Evolutionary conservation across 2,888 invertebrate species (phyloP), one percentile per base, ranked within the genome.

Genomic region (Harpalus rufipes): DNA sequence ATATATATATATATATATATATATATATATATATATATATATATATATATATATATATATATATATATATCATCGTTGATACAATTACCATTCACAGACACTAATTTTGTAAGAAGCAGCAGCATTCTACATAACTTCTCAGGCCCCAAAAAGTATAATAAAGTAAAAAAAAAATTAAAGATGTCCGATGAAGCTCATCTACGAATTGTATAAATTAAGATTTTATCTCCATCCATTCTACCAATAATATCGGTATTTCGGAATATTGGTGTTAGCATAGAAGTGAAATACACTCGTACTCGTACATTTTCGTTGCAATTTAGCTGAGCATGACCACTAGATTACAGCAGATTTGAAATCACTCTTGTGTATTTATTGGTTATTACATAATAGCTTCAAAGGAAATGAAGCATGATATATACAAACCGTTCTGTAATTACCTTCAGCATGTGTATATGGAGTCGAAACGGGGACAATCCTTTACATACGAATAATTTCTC

Each of bases 311-410:
- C 44, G 10, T 8, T 51, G 44, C 44, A 51, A 51, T 51, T 51
- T 12, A 12, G 12, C 10, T 12, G 7, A 51, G 10, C 7, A 51
- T 51, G 44, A 51, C 44, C 44, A 51, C 10, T 12, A 51, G 44
- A 51, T 51, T 51, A 51, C 1, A 51, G 12, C 12, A 12, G 44
- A 51, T 51, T 51, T 10, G 44, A 12, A 51, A 51, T 51, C 44
- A 51, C 44, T 51, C 44, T 51, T 51, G 44, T 51, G 44, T 51
- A 51, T 51, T 51, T 51, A 51, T 51, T 51, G 44, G 44, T 51
- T 51, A 51, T 51, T 51, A 51, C 44, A 51, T 51, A 51, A 51
- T 51, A 51, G 44, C 44, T 51, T 51, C 44, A 51, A 12, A 51
- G 44, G 44, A 51, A 51, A 51, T 51, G 44, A 51, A 51, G 44